A percentile compares a stretch with the other conserved stretches of the same genome.
Conservation (phyloP, 2,113 vertebrate genomes). For the Oenanthe melanoleuca region DNA sequence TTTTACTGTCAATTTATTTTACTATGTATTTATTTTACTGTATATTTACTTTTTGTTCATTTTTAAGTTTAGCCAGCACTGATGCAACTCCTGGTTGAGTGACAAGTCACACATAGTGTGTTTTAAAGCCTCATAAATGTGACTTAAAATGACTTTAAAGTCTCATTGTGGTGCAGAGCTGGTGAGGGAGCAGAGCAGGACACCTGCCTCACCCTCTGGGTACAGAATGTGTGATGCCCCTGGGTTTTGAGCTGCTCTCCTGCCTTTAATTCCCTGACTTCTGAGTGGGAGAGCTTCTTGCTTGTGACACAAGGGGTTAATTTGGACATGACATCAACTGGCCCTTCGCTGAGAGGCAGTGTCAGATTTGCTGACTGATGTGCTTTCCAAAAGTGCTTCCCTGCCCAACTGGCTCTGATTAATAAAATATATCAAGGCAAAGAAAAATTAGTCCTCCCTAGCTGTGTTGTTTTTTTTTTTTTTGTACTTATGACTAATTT, state of each 20-base stretch:
- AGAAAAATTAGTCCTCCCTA: not conserved
- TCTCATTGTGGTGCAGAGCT: not conserved
- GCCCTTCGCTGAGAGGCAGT: not conserved
- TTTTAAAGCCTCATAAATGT: not conserved
- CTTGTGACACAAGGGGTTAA: not conserved
- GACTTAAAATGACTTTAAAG: not conserved
- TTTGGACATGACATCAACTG: not conserved
- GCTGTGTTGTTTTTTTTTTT: not conserved
- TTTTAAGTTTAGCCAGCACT: not conserved
- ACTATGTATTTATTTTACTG: no score
- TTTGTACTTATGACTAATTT: not conserved
- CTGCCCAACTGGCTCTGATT: not conserved
- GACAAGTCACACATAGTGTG: not conserved
- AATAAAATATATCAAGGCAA: not conserved
- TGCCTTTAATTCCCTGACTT: not conserved
- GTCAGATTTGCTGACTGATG: not conserved
- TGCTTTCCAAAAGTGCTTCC: not conserved
- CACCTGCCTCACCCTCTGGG: not conserved
- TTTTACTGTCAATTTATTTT: no score
- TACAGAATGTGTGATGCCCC: not conserved
- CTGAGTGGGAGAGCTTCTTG: not conserved
- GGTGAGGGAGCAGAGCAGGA: no score
- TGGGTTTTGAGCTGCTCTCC: not conserved
- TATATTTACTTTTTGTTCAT: no score
- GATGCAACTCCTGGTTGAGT: not conserved